Evolutionary conservation across 2,888 invertebrate genomes (phyloP).

Genomic region (Eupithecia centaureata): DNA sequence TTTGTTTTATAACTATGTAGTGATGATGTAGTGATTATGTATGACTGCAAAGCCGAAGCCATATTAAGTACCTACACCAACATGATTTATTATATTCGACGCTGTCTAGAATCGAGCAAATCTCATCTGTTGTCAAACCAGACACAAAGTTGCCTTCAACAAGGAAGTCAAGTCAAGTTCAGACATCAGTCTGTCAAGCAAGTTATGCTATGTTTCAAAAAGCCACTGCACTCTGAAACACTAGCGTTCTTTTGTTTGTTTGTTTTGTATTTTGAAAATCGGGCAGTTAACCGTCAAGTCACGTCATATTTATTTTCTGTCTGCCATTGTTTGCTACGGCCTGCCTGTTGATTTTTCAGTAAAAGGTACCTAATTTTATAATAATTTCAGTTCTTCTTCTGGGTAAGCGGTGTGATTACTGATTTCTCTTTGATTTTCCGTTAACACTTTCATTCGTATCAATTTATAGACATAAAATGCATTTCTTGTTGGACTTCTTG

Average conservation of each 20-base stretch:
- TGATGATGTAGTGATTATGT: no score
- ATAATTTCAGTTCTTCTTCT: not conserved
- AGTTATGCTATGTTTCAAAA: not conserved
- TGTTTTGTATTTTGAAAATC: conserved; percentile 31
- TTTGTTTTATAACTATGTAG: no score
- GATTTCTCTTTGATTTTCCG: not conserved
- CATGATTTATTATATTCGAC: no score
- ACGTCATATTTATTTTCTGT: conserved; percentile 2
- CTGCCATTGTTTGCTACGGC: not conserved
- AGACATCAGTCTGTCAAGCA: not conserved
- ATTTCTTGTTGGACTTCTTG: not conserved
- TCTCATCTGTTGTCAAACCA: no score
- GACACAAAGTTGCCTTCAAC: no score
- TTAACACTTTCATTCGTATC: not conserved
- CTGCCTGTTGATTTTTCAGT: not conserved
- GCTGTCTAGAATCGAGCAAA: no score
- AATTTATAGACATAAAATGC: not conserved
- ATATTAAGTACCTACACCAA: no score
- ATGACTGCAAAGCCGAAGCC: no score
- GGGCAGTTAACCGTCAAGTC: conserved; percentile 28
- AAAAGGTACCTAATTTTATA: not conserved
- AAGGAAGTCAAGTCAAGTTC: no score
- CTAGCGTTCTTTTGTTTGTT: conserved; percentile 26
- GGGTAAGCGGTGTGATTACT: not conserved
- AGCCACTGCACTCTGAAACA: conserved; percentile 9